Conservation (phyloP, 2,797 vertebrate species). For the Thaleichthys pacificus region DNA sequence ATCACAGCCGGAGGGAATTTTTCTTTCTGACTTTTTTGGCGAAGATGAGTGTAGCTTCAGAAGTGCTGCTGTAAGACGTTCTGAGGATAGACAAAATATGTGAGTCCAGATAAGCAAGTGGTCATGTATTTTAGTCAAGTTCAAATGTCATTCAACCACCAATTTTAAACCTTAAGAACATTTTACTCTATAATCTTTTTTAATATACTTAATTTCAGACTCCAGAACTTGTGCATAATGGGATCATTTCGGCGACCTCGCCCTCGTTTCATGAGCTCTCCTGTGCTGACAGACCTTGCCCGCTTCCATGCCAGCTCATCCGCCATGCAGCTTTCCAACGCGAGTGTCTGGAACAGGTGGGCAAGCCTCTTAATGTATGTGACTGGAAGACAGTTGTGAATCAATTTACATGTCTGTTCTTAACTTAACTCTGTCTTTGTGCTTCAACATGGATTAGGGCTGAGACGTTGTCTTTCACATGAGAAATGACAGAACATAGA, state of each 20-base stretch:
- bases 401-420: no score
- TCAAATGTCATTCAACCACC: background rate
- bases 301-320: slow-evolving; percentile 87
- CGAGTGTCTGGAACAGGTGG: slow-evolving; percentile 94
- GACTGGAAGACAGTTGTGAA: no score
- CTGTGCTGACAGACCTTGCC: slow-evolving; percentile 89
- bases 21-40: background rate
- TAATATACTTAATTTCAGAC: background rate
- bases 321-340: slow-evolving; percentile 84
- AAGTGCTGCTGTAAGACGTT: background rate
- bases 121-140: background rate
- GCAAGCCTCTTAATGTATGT: background rate
- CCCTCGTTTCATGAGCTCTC: slow-evolving; percentile 96
- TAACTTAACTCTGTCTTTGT: no score
- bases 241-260: slow-evolving; percentile 89
- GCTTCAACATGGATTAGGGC: no score
- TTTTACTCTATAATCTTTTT: background rate
- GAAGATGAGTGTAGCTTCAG: background rate
- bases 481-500: background rate
- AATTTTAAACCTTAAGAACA: background rate
- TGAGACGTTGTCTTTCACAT: background rate
- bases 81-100: background rate
- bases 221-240: slow-evolving; percentile 70
- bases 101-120: background rate
- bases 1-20: background rate